Evolutionary conservation across 1,140 invertebrate genomes (phyloP), one percentile per base, ranked within the genome.

Genomic region (Cydia fagiglandana): DNA sequence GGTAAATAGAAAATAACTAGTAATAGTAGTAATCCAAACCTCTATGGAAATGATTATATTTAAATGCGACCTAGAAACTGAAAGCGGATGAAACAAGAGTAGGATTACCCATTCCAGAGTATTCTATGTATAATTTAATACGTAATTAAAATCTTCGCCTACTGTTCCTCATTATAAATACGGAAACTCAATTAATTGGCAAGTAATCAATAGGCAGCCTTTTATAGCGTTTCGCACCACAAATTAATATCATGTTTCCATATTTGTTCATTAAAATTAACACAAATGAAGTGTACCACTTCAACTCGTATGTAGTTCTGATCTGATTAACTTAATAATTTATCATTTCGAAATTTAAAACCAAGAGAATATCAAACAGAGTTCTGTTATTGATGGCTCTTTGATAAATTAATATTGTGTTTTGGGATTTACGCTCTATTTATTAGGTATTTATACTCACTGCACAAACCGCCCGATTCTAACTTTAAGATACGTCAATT

Each of bases 171-270:
- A 38, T 68, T 41, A 45, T 5, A n/a, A 17, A 70, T 17, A 38
- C 17, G 30, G 24, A 34, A 38, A 17, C n/a, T 41, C 66, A 41
- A 70, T 70, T 70, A 70, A 70, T 70, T 70, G 66, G 38, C 34
- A 70, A 17, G 34, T 70, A 70, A 70, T 70, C 66, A 70, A 70
- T 70, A 70, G 64, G 30, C 66, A 45, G 38, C 66, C 66, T 70
- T 70, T 70, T 70, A 17, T 20, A 66, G 30, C 34, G 66, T 20
- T 17, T 70, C 66, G 17, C 66, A 70, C 66, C 66, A 15, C 28
- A 70, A 70, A 70, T 70, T 70, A 70, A 70, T 70, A 70, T 70
- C 12, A 45, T 70, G 66, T 70, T 70, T 17, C 38, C 66, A 0
- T 20, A 17, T 17, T 70, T 41, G n/a, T 68, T 70, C 2, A 70